Evolutionary conservation across 1,140 invertebrate species (phyloP).

Genomic region (Drosophila sp.): DNA sequence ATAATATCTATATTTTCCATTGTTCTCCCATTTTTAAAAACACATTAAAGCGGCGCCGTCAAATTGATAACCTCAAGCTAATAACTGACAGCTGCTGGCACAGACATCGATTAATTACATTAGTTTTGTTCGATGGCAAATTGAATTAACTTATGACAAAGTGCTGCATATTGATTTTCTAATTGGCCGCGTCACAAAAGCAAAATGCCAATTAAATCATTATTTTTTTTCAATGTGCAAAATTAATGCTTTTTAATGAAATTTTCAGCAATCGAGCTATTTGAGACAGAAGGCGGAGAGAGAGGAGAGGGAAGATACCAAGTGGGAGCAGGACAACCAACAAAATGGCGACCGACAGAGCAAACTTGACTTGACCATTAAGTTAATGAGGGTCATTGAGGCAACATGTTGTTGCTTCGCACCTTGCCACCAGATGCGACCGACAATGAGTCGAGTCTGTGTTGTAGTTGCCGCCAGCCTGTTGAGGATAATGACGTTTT

Average conservation of each 20-base stretch:
- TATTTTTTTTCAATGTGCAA: constrained; percentile 65
- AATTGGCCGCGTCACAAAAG: constrained; percentile 59
- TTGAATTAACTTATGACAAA: constrained; percentile 77
- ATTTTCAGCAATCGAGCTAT: constrained; percentile 55
- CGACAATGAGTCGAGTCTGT: background rate
- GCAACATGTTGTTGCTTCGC: constrained; percentile 69
- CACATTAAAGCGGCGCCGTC: background rate
- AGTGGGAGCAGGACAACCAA: background rate
- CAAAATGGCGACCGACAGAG: constrained; percentile 34
- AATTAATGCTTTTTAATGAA: constrained; percentile 70
- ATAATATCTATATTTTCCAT: background rate
- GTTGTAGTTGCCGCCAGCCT: background rate
- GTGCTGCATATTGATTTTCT: constrained; percentile 78
- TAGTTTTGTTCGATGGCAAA: constrained; percentile 50
- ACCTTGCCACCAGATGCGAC: constrained; percentile 65
- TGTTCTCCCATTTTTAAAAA: constrained; percentile 11
- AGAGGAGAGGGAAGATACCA: background rate
- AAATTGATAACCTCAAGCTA: constrained; percentile 29
- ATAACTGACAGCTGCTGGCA: constrained; percentile 33
- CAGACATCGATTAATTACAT: constrained; percentile 11
- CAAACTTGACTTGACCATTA: constrained; percentile 66
- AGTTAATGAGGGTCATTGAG: constrained; percentile 78
- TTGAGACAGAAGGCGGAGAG: background rate
- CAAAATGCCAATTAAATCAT: constrained; percentile 59
- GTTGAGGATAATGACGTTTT: constrained; percentile 61